These are phyloP conservation scores for Anhinga anhinga DNA, from an alignment of 2,113 vertebrate genomes.

Conservation along the genomic window DNA sequence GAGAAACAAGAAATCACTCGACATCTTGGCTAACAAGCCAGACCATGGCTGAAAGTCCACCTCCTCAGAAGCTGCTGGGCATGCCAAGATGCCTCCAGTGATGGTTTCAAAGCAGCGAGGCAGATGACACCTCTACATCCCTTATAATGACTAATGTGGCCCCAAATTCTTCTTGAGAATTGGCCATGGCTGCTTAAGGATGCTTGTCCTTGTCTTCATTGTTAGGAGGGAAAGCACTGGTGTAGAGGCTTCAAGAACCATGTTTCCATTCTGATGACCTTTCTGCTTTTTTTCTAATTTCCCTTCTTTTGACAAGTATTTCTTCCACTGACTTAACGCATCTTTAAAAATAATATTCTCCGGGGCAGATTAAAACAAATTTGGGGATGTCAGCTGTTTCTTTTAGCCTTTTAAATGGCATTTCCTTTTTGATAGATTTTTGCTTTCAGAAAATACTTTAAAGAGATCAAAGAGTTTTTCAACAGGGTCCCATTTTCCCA, in stretches of 20 bases:
- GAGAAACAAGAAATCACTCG: neutral
- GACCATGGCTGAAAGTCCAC: neutral
- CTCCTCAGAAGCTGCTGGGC: neutral
- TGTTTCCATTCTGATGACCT: conserved; percentile 26
- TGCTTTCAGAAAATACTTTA: conserved; percentile 86
- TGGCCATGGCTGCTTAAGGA: neutral
- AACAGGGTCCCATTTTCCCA: conserved; percentile 78
- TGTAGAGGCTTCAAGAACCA: neutral
- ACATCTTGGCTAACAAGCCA: neutral
- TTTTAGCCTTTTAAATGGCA: conserved; percentile 69
- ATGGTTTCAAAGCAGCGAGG: neutral
- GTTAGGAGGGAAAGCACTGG: neutral
- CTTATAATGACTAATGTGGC: neutral
- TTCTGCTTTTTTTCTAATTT: neutral
- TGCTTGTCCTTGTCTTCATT: neutral
- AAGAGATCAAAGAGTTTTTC: conserved; percentile 89
- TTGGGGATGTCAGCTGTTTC: conserved; percentile 71
- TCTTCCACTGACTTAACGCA: conserved; percentile 51
- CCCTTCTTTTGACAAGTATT: conserved; percentile 22
- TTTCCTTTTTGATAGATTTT: conserved; percentile 85
- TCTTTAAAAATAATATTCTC: conserved; percentile 69
- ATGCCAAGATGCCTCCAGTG: neutral
- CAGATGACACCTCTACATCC: neutral
- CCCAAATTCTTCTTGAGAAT: neutral
- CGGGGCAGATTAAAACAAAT: conserved; percentile 58